Percentiles rank a stretch among this genome's conserved stretches.
Evolutionary conservation across 2,113 vertebrate genomes (phyloP).

Genomic region (Mormoops blainvillei): DNA sequence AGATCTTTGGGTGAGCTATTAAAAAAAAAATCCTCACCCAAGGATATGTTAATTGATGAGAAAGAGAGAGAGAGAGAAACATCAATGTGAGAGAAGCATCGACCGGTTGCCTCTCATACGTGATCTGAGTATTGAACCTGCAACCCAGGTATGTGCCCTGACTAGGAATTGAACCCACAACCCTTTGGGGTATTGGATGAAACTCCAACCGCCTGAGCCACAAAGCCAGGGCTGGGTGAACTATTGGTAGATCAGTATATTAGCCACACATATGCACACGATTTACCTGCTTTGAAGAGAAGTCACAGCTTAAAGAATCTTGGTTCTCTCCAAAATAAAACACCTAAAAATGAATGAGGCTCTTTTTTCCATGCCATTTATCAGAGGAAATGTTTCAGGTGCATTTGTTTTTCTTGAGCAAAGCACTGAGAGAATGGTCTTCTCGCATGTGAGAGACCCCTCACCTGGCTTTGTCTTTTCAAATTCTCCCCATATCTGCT

Average conservation of each 20-base stretch:
- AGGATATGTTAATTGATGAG: no score
- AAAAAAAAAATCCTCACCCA: no score
- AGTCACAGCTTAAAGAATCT: neutral
- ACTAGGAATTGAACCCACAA: no score
- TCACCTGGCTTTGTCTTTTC: neutral
- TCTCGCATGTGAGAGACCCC: accelerated
- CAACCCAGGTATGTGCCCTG: no score
- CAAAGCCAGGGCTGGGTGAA: neutral
- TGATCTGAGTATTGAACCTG: no score
- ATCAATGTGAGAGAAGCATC: no score
- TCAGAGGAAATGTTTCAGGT: neutral
- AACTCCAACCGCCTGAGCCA: no score
- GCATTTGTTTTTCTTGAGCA: neutral
- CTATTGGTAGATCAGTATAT: conserved; percentile 43
- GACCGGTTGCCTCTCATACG: no score
- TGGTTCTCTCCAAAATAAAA: conserved; percentile 9
- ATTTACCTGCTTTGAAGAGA: conserved; percentile 2
- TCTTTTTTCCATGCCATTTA: neutral
- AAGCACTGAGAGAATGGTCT: neutral
- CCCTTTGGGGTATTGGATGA: no score
- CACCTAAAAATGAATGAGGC: neutral
- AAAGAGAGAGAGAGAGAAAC: no score
- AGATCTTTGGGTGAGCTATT: neutral
- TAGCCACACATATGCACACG: neutral
- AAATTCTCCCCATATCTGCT: neutral